Conservation (phyloP, 2,797 vertebrate genomes). For the Vespertilio murinus region DNA sequence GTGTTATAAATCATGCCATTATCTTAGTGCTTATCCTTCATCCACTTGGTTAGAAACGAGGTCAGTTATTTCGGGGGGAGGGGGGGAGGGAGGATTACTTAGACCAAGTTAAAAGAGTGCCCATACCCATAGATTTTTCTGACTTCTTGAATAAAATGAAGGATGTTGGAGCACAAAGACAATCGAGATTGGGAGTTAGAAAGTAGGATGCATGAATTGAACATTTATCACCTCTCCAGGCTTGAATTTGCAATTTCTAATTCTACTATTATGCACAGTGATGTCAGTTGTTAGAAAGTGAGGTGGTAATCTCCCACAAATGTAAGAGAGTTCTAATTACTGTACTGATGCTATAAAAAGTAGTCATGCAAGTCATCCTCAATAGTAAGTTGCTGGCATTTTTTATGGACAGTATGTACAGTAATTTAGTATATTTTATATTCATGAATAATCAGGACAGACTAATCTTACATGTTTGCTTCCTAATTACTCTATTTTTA, state of each 20-base stretch:
- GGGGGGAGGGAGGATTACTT: not conserved
- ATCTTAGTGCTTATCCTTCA: not conserved
- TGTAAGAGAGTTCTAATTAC: slow-evolving; percentile 37
- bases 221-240: not conserved
- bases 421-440: slow-evolving; percentile 51
- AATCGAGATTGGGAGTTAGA: not conserved
- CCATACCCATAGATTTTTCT: not conserved
- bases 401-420: slow-evolving; percentile 14
- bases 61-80: not conserved
- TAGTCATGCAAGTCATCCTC: slow-evolving; percentile 29
- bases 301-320: slow-evolving; percentile 5
- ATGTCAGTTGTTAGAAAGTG: slow-evolving; percentile 7
- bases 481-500: slow-evolving; percentile 69
- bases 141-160: slow-evolving; percentile 26
- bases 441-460: slow-evolving; percentile 57
- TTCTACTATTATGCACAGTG: not conserved
- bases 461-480: slow-evolving; percentile 52
- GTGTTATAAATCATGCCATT: not conserved
- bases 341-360: not conserved
- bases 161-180: not conserved
- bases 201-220: not conserved
- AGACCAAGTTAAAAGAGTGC: not conserved
- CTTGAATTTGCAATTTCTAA: not conserved
- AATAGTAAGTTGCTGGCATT: not conserved
- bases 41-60: slow-evolving; percentile 38